phyloP scores from a whole-genome alignment of 2,113 vertebrate genomes.

The Ibidorhyncha struthersii region DNA sequence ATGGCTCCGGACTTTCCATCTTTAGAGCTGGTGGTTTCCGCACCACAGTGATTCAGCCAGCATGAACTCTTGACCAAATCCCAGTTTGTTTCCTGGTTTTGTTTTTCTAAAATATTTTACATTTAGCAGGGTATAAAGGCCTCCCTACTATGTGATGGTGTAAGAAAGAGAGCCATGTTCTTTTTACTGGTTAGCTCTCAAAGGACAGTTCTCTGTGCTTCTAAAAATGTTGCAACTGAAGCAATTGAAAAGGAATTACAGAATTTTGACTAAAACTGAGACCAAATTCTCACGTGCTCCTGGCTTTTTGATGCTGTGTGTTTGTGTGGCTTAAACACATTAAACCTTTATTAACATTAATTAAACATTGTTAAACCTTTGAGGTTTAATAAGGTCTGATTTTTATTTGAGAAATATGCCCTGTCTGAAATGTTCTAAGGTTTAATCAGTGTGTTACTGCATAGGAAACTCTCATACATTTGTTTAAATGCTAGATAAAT shows the following conservation, averaged over 20 bases:
- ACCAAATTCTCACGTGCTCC: neutral
- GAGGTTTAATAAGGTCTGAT: neutral
- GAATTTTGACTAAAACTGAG: neutral
- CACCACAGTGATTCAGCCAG: conserved; percentile 38
- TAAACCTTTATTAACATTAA: too few species aligned
- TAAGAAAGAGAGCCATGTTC: neutral
- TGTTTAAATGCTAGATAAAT: neutral
- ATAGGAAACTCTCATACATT: neutral
- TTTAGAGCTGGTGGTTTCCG: conserved; percentile 52
- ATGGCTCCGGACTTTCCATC: neutral
- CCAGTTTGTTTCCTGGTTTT: conserved; percentile 41
- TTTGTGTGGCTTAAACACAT: neutral
- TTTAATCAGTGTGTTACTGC: neutral
- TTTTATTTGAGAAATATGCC: neutral
- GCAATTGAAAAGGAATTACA: neutral
- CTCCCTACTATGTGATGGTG: neutral
- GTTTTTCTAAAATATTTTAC: conserved; percentile 45
- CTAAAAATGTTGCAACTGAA: neutral
- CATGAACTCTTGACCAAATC: conserved; percentile 47
- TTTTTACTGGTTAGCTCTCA: neutral
- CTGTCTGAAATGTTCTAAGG: neutral
- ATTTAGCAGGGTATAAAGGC: neutral
- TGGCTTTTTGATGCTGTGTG: neutral
- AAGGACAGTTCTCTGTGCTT: neutral
- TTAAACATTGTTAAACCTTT: neutral